Evolutionary conservation across 2,888 invertebrate genomes (phyloP).

Genomic region (Pheosia gnoma): DNA sequence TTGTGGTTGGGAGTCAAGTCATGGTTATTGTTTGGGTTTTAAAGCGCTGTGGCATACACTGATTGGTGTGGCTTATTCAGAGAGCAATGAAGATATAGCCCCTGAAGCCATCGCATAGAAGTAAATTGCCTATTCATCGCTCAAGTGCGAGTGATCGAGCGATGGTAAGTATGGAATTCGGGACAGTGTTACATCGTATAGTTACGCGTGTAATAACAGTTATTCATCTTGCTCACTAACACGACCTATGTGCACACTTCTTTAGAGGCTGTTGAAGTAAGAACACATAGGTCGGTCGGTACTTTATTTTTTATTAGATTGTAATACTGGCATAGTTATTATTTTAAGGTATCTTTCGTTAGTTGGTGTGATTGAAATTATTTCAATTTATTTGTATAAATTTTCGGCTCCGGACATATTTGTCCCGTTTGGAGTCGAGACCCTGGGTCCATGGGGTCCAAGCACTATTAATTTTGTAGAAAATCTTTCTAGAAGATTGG

Average conservation of each 20-base stretch:
- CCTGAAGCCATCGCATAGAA: slow-evolving; percentile 40
- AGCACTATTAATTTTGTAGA: too few relatives aligned
- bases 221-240: slow-evolving; percentile 31
- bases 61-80: slow-evolving; percentile 51
- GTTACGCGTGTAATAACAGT: slow-evolving; percentile 47
- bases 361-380: too few relatives aligned
- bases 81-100: slow-evolving; percentile 43
- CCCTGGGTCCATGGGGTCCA: too few relatives aligned
- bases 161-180: slow-evolving; percentile 27
- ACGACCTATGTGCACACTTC: neutral
- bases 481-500: too few relatives aligned
- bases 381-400: too few relatives aligned
- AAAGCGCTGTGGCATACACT: slow-evolving; percentile 47
- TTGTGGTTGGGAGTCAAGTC: slow-evolving; percentile 18
- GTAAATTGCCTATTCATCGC: slow-evolving; percentile 69
- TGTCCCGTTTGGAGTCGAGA: too few relatives aligned
- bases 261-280: slow-evolving; percentile 29
- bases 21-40: slow-evolving; percentile 41
- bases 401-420: too few relatives aligned
- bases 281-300: slow-evolving; percentile 11
- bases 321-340: slow-evolving; percentile 6
- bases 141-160: slow-evolving; percentile 38
- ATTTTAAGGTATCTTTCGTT: too few relatives aligned
- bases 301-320: neutral
- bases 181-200: slow-evolving; percentile 63